phyloP scores from a whole-genome alignment of 2,888 invertebrate species.

The Leptinotarsa juncta region DNA sequence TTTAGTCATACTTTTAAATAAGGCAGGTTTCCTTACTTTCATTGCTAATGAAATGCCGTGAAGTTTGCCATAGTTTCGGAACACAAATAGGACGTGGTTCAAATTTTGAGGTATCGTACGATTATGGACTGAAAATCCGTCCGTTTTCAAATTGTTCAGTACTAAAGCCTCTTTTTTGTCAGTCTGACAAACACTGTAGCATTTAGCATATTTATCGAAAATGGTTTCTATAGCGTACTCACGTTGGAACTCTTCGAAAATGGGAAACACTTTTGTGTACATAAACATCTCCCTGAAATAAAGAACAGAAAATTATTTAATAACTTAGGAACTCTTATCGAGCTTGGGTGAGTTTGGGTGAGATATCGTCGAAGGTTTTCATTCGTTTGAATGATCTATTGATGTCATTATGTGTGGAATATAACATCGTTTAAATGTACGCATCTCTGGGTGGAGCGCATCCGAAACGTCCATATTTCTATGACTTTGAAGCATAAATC shows the following conservation, averaged over 20 bases:
- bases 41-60: constrained; percentile 52
- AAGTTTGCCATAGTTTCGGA: constrained; percentile 48
- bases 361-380: no score
- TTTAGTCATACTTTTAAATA: constrained; percentile 46
- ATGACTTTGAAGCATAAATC: no score
- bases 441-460: no score
- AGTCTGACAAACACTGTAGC: constrained; percentile 49
- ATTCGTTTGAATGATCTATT: no score
- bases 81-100: constrained; percentile 49
- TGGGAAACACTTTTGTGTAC: constrained; percentile 51
- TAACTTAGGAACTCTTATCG: no score
- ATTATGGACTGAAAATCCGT: constrained; percentile 52
- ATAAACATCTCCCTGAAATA: constrained; percentile 46
- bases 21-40: constrained; percentile 43
- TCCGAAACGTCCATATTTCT: no score
- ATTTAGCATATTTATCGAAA: constrained; percentile 48
- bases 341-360: no score
- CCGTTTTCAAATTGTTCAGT: constrained; percentile 50
- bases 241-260: constrained; percentile 44
- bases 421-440: no score
- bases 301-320: not conserved
- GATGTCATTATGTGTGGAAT: no score
- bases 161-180: constrained; percentile 51
- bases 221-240: constrained; percentile 35
- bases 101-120: constrained; percentile 52